These are phyloP conservation scores for Cyclophora punctaria DNA, from an alignment of 2,888 invertebrate genomes.

Conservation along the genomic window DNA sequence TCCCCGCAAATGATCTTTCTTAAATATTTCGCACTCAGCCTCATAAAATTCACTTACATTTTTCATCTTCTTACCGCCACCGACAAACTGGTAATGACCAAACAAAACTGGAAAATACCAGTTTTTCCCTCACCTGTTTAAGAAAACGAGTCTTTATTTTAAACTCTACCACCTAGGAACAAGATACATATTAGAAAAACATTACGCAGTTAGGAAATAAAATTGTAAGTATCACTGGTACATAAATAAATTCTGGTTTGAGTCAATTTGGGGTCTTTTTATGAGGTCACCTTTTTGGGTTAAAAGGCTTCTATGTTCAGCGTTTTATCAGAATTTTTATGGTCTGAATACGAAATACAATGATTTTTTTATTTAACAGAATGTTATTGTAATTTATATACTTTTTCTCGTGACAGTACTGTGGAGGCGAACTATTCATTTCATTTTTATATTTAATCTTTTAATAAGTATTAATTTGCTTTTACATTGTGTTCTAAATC, in stretches of 20 bases:
- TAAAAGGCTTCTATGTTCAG: slow-evolving; percentile 9
- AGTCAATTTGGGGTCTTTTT: slow-evolving; percentile 17
- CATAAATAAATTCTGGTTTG: slow-evolving; percentile 19
- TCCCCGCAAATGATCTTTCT: too few relatives aligned
- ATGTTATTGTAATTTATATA: too few relatives aligned
- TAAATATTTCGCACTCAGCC: too few relatives aligned
- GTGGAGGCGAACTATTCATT: too few relatives aligned
- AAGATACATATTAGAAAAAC: slow-evolving; percentile 7
- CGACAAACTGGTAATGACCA: slow-evolving; percentile 10
- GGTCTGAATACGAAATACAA: too few relatives aligned
- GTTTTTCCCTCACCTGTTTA: slow-evolving; percentile 17
- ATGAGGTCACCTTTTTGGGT: slow-evolving; percentile 17
- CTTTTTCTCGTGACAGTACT: too few relatives aligned
- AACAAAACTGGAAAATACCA: slow-evolving; percentile 17
- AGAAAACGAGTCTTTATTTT: background rate
- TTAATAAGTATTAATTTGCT: too few relatives aligned
- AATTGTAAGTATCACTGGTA: slow-evolving; percentile 16
- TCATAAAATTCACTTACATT: too few relatives aligned
- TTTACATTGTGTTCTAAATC: too few relatives aligned
- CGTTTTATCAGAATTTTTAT: slow-evolving; percentile 6
- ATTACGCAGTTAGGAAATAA: slow-evolving; percentile 6
- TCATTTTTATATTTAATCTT: too few relatives aligned
- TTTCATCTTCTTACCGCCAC: background rate
- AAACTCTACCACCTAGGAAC: accelerated
- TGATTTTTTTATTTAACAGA: too few relatives aligned